Percentiles rank a stretch among this genome's conserved stretches.
Evolutionary conservation across 1,140 invertebrate species (phyloP).

Genomic region (Musca domestica): DNA sequence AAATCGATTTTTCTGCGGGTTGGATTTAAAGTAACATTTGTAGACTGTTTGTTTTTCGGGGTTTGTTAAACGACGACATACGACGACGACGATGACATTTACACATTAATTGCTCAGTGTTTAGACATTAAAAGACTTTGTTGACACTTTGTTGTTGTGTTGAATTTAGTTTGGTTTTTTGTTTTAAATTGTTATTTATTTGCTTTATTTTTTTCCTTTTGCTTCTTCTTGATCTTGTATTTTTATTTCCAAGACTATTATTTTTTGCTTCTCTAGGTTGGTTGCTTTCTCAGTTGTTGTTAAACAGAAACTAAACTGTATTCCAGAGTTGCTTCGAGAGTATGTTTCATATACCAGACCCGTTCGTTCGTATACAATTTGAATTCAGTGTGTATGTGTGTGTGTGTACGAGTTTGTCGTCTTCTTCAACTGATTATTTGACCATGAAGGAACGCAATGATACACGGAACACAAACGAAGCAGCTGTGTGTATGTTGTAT

Average conservation of each 20-base stretch:
- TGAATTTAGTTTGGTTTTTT: too few relatives aligned
- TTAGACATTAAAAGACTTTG: slow-evolving; percentile 19
- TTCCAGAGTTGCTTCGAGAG: slow-evolving; percentile 6
- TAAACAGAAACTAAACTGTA: slow-evolving; percentile 28
- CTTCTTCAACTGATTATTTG: slow-evolving; percentile 19
- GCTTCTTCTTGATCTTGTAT: too few relatives aligned
- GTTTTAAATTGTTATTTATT: too few relatives aligned
- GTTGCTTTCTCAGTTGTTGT: slow-evolving; percentile 26
- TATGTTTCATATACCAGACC: not conserved
- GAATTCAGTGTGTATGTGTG: not conserved
- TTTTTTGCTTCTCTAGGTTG: slow-evolving; percentile 6
- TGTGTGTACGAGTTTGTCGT: not conserved
- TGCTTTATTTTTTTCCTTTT: too few relatives aligned
- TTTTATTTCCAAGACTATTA: not conserved
- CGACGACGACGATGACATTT: not conserved
- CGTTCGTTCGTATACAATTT: not conserved
- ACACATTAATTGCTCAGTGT: not conserved
- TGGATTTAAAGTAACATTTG: slow-evolving; percentile 14
- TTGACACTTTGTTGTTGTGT: too few relatives aligned
- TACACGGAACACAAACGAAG: not conserved
- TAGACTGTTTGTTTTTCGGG: slow-evolving; percentile 5
- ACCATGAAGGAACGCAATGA: slow-evolving; percentile 15
- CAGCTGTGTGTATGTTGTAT: too few relatives aligned
- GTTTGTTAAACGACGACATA: not conserved
- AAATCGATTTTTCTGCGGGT: slow-evolving; percentile 24